Percentiles rank a stretch among this genome's conserved stretches.
Conservation (phyloP, 2,113 vertebrate species). For the Chaetops frenatus region DNA sequence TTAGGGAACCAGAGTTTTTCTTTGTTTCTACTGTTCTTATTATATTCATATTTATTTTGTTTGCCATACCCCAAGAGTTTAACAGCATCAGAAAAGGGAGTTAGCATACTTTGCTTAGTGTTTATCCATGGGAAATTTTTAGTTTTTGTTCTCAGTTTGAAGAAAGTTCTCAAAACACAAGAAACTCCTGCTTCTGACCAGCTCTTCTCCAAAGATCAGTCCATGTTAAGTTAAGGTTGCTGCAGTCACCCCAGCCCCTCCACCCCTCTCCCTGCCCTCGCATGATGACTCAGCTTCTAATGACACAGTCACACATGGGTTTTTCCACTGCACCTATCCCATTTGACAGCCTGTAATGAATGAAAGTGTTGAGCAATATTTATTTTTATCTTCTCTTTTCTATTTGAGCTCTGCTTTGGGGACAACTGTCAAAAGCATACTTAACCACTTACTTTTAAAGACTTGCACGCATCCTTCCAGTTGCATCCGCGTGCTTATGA, state of each 20-base stretch:
- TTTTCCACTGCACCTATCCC: conserved; percentile 24
- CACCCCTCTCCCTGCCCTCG: background rate
- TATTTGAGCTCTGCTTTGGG: background rate
- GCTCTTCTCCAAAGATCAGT: background rate
- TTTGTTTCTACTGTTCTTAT: background rate
- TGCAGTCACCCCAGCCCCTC: background rate
- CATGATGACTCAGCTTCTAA: background rate
- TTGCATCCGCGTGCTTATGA: rapidly evolving
- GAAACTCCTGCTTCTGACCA: background rate
- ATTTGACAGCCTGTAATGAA: conserved; percentile 16
- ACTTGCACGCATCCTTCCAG: background rate
- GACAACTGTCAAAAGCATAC: background rate
- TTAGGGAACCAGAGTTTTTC: background rate
- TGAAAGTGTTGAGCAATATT: background rate
- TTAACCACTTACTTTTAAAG: background rate
- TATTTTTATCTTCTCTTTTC: conserved; percentile 46
- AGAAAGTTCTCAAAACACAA: background rate
- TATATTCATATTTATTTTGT: background rate
- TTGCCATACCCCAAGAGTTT: background rate
- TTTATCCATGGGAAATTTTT: background rate
- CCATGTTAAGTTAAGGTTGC: background rate
- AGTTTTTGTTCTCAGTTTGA: background rate
- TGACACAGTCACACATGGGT: background rate
- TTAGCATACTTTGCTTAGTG: background rate
- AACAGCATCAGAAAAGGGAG: background rate